Conservation (phyloP, 92 coral and sea anemone species). For the Siderastrea radians region DNA sequence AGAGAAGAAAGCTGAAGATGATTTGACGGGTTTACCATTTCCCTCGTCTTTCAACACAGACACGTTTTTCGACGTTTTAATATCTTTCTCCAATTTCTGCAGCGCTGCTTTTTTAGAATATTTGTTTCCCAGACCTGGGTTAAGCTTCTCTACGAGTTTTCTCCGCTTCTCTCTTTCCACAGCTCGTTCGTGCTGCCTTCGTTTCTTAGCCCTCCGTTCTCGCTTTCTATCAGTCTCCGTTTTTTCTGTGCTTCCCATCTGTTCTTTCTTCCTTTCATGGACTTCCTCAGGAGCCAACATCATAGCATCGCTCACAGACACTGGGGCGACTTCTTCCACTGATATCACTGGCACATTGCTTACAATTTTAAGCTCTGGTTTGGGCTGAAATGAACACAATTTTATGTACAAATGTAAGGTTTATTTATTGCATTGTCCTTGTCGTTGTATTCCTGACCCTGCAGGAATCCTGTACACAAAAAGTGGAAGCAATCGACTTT, state of each 20-base stretch:
- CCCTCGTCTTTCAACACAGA: constrained; percentile 74
- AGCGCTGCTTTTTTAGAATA: constrained; percentile 86
- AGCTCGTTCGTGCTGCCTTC: constrained; percentile 81
- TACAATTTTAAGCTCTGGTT: constrained; percentile 90
- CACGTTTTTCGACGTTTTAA: constrained; percentile 69
- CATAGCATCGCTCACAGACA: constrained; percentile 92
- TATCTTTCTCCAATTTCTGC: constrained; percentile 75
- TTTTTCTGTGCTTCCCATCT: constrained; percentile 83
- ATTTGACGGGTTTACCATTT: constrained; percentile 62
- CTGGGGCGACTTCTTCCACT: constrained; percentile 96
- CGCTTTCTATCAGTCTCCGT: constrained; percentile 92
- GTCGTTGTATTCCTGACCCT: neutral
- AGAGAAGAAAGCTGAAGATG: constrained; percentile 94
- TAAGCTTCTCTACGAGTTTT: constrained; percentile 77
- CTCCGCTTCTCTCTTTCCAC: constrained; percentile 76
- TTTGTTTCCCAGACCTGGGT: constrained; percentile 93
- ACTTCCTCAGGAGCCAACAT: constrained; percentile 97
- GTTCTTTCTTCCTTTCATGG: constrained; percentile 82
- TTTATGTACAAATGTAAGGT: too few species aligned
- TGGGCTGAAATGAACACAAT: constrained; percentile 68
- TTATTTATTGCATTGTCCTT: neutral
- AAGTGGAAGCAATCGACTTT: too few species aligned
- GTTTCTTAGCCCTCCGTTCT: constrained; percentile 86
- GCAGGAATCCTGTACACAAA: too few species aligned
- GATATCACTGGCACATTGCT: constrained; percentile 88